phyloP scores from a whole-genome alignment of 2,113 vertebrate species.

The Hiodon tergisus region DNA sequence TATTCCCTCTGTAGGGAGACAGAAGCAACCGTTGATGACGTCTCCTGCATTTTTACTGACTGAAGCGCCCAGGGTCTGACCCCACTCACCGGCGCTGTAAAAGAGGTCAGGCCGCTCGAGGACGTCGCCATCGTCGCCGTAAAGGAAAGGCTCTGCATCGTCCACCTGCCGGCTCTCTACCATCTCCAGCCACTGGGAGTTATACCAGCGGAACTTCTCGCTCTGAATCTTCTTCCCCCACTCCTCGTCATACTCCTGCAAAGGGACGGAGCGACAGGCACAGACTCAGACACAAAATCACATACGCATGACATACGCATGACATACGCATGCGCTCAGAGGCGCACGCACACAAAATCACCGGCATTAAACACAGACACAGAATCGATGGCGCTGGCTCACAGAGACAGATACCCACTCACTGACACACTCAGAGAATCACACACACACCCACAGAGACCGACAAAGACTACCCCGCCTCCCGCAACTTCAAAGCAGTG shows the following conservation, averaged over 20 bases:
- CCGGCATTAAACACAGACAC: too few relatives aligned
- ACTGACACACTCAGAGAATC: too few relatives aligned
- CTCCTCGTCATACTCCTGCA: conserved; percentile 83
- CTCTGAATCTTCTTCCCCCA: conserved; percentile 88
- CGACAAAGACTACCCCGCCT: too few relatives aligned
- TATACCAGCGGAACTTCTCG: conserved; percentile 88
- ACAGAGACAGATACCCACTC: too few relatives aligned
- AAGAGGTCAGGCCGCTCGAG: conserved; percentile 82
- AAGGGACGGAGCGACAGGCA: neutral
- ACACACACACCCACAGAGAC: too few relatives aligned
- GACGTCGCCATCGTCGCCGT: conserved; percentile 74
- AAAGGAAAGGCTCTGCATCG: conserved; percentile 74
- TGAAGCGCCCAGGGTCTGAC: neutral
- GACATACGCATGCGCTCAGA: too few relatives aligned
- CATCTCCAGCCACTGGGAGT: conserved; percentile 95
- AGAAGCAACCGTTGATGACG: neutral
- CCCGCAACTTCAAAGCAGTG: neutral
- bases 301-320: too few relatives aligned
- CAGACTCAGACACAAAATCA: too few relatives aligned
- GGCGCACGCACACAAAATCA: too few relatives aligned
- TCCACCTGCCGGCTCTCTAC: conserved; percentile 84
- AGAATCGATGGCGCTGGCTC: too few relatives aligned
- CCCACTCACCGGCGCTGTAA: conserved; percentile 75
- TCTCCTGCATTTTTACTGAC: too few relatives aligned
- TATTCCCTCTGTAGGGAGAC: conserved; percentile 70